phyloP scores from a whole-genome alignment of 2,113 vertebrate genomes.

The Pongo pygmaeus region DNA sequence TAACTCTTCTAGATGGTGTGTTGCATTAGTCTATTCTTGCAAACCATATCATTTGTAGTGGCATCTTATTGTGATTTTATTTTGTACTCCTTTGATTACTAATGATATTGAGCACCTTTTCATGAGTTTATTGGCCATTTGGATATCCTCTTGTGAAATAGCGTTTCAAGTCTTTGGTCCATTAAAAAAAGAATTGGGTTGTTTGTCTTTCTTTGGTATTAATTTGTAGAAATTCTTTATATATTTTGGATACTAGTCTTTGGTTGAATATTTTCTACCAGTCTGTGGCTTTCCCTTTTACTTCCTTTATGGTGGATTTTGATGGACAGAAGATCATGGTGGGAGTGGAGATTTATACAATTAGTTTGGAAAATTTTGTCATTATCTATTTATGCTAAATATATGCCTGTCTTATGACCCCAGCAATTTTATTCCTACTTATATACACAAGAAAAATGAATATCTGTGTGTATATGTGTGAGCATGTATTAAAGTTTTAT shows the following conservation, averaged over 20 bases:
- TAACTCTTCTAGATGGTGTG: neutral
- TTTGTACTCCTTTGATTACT: neutral
- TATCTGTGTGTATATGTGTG: neutral
- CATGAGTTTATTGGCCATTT: slow-evolving; percentile 23
- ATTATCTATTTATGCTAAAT: slow-evolving; percentile 29
- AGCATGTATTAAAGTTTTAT: neutral
- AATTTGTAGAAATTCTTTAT: neutral
- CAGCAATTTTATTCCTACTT: neutral
- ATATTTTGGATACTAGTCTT: neutral
- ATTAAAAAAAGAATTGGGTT: neutral
- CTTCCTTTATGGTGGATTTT: neutral
- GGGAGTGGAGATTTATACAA: neutral
- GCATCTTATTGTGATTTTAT: slow-evolving; percentile 10
- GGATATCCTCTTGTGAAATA: neutral
- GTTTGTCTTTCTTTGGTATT: neutral
- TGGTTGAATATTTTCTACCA: slow-evolving; percentile 30
- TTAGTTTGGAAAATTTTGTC: slow-evolving; percentile 36
- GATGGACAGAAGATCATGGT: neutral
- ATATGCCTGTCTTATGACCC: neutral
- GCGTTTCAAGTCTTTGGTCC: neutral
- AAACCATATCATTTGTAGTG: neutral
- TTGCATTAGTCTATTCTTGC: too few species aligned
- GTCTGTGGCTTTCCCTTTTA: neutral
- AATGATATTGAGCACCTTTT: neutral
- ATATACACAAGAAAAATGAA: neutral